Base-by-base conservation (phyloP, 1,140 invertebrate species). In the Aphaenogaster floridana region DNA sequence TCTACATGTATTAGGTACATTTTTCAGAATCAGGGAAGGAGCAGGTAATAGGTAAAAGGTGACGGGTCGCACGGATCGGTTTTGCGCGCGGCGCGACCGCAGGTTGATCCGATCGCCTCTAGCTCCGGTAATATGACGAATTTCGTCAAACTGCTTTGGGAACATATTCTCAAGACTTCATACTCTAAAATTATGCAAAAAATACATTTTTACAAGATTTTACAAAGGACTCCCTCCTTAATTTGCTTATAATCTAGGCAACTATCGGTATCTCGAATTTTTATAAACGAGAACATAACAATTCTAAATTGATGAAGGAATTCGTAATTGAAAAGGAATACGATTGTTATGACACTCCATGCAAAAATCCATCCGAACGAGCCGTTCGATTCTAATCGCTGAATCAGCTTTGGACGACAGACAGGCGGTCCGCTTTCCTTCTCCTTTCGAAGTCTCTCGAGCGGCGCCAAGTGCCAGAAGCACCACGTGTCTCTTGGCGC, bases 401-500 rank as follows among this genome's bases (percentile, higher is more conserved):
- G 42, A 63, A 50, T 84, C 54, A 74, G 21, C 50, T 36, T 69
- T 28, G 11, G 9, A 59, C 7, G 68, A 59, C 39, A 80, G 63
- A 71, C 36, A 71, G 48, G 5, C 78, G 3, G 13, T 7, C 64
- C 52, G 52, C 68, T 17, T 64, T 17, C 9, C 36, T 54, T 86
- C 68, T 45, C 9, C 15, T 36, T 48, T 80, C 54, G 50, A 69
- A 39, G 21, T 11, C 42, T 66, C 28, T 8, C 69, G 69, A 86
- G 71, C 81, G 88, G 89, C 89, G 88, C 88, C 85, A 87, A 89
- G 48, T 76, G 57, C 57, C 71, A 87, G 34, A 54, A 87, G n/a
- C 45, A 86, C 57, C 36, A 72, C 34, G 61, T 86, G 87, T 71
- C 66, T 69, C 61, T 84, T 84, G 42, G 77, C 61, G 83, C 74